Conservation (phyloP, 2,888 invertebrate genomes). For the Pseudoips prasinana region DNA sequence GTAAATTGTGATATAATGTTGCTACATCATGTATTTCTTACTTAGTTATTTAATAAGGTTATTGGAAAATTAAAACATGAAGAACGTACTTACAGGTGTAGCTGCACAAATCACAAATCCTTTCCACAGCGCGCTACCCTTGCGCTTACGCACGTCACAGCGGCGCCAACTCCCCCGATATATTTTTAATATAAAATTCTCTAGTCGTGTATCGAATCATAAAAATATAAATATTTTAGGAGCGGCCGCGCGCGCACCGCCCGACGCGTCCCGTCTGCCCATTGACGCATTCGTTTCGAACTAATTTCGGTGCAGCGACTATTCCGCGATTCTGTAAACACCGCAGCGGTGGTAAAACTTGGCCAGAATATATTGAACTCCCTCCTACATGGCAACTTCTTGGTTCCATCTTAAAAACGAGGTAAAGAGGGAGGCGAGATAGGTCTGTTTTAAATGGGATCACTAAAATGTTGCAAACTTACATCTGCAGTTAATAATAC, state of each 20-base stretch:
- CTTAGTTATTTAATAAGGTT: too few relatives aligned
- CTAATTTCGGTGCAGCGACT: conserved; percentile 80
- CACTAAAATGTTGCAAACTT: conserved; percentile 43
- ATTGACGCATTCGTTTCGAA: conserved; percentile 79
- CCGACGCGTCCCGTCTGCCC: conserved; percentile 60
- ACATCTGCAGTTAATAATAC: conserved; percentile 19
- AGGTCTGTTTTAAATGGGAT: conserved; percentile 48
- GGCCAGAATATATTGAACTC: conserved; percentile 52
- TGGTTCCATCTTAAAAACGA: conserved; percentile 30
- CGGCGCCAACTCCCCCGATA: conserved; percentile 51
- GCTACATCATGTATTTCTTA: too few relatives aligned
- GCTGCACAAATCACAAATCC: conserved; percentile 28
- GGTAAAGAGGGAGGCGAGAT: conserved; percentile 40
- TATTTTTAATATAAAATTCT: conserved; percentile 73
- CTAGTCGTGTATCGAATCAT: conserved; percentile 66
- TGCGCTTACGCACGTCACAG: conserved; percentile 60
- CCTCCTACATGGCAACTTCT: conserved; percentile 36
- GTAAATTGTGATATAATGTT: too few relatives aligned
- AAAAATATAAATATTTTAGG: conserved; percentile 74
- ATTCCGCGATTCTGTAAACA: conserved; percentile 81
- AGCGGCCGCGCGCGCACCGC: conserved; percentile 60
- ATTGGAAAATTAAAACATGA: neutral
- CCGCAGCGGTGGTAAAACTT: conserved; percentile 54
- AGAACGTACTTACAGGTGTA: conserved; percentile 36
- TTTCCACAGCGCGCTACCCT: conserved; percentile 35